A percentile compares a stretch with the other conserved stretches of the same genome.
Conservation (phyloP, 2,113 vertebrate genomes). For the Catagonus wagneri region DNA sequence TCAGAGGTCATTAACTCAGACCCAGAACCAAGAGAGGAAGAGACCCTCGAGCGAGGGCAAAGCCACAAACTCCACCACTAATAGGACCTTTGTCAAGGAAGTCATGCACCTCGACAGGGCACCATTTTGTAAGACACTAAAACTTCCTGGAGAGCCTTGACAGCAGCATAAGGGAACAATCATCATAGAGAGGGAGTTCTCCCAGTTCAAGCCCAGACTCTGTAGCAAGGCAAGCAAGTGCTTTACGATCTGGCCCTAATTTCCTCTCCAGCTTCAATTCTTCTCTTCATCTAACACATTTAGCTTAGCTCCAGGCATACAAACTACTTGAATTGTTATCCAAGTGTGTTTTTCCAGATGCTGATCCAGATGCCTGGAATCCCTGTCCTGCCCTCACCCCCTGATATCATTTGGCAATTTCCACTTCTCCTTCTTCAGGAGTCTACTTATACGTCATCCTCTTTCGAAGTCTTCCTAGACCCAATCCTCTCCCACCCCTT, state of each 20-base stretch:
- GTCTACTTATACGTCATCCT: neutral
- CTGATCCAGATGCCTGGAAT: neutral
- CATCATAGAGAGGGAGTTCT: neutral
- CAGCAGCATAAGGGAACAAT: neutral
- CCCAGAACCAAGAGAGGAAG: neutral
- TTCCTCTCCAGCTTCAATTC: neutral
- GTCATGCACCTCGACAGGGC: neutral
- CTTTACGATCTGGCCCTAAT: neutral
- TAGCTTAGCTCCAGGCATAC: neutral
- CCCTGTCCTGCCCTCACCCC: rapidly evolving
- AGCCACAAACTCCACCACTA: neutral
- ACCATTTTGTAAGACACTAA: neutral
- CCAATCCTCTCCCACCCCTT: neutral
- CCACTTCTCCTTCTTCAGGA: neutral
- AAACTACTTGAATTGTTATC: neutral
- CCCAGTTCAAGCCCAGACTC: neutral
- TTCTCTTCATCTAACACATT: neutral
- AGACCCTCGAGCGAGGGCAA: neutral
- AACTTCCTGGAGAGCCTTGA: neutral
- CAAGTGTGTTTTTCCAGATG: neutral
- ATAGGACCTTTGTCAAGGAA: neutral
- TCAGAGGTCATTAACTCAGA: neutral
- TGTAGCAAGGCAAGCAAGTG: neutral
- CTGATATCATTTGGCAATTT: neutral
- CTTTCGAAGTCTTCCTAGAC: neutral